A percentile compares a stretch with the other conserved stretches of the same genome.
These are phyloP conservation scores for Gavia stellata DNA, from an alignment of 2,113 vertebrate genomes.

Conservation along the genomic window DNA sequence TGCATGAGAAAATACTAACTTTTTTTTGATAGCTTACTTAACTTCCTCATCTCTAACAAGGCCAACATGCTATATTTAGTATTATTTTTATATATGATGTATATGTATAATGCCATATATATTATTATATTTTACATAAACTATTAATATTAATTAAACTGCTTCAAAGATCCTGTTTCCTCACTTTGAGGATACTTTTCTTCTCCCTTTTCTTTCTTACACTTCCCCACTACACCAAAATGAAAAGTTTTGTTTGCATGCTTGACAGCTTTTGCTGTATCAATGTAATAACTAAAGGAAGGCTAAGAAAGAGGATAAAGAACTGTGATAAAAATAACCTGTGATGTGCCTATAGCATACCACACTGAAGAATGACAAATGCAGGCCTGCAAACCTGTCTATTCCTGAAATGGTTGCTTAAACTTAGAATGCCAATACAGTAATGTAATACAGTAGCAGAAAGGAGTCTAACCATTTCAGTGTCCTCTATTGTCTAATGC, in stretches of 20 bases:
- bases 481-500: not conserved
- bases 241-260: not conserved
- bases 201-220: not conserved
- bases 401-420: not conserved
- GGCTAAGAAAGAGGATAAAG: not conserved
- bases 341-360: not conserved
- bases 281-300: not conserved
- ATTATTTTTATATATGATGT: not conserved
- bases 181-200: not conserved
- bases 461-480: not conserved
- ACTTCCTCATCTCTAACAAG: not conserved
- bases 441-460: not conserved
- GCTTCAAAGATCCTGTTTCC: not conserved
- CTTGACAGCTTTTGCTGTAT: not conserved
- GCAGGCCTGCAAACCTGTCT: not conserved
- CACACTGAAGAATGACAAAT: not conserved
- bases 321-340: not conserved
- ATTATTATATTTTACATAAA: not conserved
- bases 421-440: not conserved
- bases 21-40: not conserved
- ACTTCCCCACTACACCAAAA: not conserved
- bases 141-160: not conserved
- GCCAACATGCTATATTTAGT: not conserved
- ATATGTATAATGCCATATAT: not conserved
- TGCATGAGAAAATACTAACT: not conserved